Percentiles rank a stretch among this genome's conserved stretches.
These are phyloP conservation scores for Cyanoliseus patagonus DNA, from an alignment of 2,113 vertebrate genomes.

Conservation along the genomic window DNA sequence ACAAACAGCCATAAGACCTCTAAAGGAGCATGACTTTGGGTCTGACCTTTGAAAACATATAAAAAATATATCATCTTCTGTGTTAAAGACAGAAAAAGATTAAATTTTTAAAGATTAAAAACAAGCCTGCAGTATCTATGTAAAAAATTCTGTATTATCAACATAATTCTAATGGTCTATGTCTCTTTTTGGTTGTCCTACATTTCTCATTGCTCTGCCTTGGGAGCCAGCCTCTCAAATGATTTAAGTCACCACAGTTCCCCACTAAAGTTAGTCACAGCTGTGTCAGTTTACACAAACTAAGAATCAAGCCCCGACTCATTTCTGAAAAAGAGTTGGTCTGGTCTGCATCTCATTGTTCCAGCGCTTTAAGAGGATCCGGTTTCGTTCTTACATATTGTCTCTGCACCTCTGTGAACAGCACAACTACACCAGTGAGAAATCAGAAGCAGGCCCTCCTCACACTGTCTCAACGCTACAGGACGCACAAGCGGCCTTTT, in stretches of 20 bases:
- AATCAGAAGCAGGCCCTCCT: neutral
- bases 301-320: neutral
- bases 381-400: accelerated
- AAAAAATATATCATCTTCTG: neutral
- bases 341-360: neutral
- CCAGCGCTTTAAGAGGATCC: neutral
- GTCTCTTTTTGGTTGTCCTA: neutral
- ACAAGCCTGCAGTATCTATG: neutral
- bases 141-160: neutral
- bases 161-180: neutral
- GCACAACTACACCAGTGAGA: neutral
- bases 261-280: neutral
- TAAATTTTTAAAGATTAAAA: slow-evolving; percentile 43
- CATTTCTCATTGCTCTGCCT: neutral
- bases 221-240: neutral
- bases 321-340: neutral
- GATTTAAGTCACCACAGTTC: neutral
- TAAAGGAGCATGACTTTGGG: slow-evolving; percentile 10
- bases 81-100: neutral
- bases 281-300: neutral
- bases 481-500: neutral
- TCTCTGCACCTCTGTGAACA: neutral
- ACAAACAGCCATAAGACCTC: slow-evolving; percentile 1
- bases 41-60: slow-evolving; percentile 51
- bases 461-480: neutral